Evolutionary conservation across 2,888 invertebrate genomes (phyloP).

Genomic region (Lepeophtheirus nordmannii): DNA sequence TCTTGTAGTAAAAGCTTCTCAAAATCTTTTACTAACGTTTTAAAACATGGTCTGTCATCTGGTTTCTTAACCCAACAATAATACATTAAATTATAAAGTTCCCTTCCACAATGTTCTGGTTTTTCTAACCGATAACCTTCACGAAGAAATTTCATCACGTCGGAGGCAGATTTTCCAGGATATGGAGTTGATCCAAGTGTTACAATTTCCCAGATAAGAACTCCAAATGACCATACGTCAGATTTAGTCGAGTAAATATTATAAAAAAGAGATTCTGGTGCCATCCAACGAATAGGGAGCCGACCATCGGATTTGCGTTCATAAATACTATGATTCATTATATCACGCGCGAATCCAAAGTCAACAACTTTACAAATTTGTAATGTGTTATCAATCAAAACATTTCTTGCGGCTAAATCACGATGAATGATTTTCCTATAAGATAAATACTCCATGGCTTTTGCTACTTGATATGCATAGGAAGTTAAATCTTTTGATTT

Average conservation of each 20-base stretch:
- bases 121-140: conserved; percentile 79
- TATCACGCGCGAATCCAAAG: conserved; percentile 80
- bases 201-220: conserved; percentile 87
- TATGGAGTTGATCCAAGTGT: conserved; percentile 75
- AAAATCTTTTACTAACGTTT: conserved; percentile 59
- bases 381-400: conserved; percentile 44
- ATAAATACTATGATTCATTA: conserved; percentile 50
- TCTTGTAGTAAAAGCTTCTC: conserved; percentile 72
- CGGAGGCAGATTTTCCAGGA: conserved; percentile 75
- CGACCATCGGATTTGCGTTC: conserved; percentile 36
- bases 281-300: conserved; percentile 64
- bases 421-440: conserved; percentile 51
- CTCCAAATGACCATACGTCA: conserved; percentile 90
- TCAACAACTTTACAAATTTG: conserved; percentile 53
- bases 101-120: conserved; percentile 74
- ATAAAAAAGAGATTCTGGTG: conserved; percentile 82
- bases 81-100: conserved; percentile 41
- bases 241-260: conserved; percentile 84
- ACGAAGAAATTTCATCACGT: conserved; percentile 71
- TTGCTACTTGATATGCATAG: conserved; percentile 67
- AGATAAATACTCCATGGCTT: conserved; percentile 33
- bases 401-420: conserved; percentile 74
- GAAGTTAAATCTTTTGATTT: conserved; percentile 73
- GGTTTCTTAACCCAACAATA: conserved; percentile 85
- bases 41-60: conserved; percentile 64